A percentile compares a stretch with the other conserved stretches of the same genome.
Evolutionary conservation across 2,113 vertebrate genomes (phyloP).

Genomic region (Chloropsis cyanopogon): DNA sequence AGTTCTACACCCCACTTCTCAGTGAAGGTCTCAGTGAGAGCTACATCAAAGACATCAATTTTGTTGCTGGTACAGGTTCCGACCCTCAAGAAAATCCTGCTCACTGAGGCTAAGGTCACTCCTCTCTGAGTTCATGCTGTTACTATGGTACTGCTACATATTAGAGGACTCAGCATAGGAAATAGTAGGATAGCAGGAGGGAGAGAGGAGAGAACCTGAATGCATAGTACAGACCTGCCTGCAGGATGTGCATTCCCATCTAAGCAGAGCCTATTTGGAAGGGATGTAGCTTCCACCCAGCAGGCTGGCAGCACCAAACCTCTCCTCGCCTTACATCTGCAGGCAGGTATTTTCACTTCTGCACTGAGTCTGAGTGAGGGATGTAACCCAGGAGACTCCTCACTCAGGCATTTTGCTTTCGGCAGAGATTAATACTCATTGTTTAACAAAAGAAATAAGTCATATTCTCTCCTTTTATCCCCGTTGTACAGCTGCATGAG

Average conservation of each 20-base stretch:
- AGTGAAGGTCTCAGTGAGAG: not conserved
- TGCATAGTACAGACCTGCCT: not conserved
- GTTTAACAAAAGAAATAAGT: not conserved
- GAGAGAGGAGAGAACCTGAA: not conserved
- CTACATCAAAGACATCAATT: not conserved
- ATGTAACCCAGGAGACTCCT: not conserved
- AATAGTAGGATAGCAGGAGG: not conserved
- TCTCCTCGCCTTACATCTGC: not conserved
- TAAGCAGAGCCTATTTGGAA: not conserved
- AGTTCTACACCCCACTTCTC: not conserved
- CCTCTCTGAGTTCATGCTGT: not conserved
- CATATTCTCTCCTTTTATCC: not conserved
- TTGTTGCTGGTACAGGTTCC: not conserved
- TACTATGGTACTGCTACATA: not conserved
- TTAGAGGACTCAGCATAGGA: not conserved
- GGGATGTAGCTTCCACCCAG: not conserved
- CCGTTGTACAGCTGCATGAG: not conserved
- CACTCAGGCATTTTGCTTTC: not conserved
- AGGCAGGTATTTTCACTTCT: not conserved
- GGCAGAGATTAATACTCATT: not conserved
- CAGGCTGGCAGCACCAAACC: not conserved
- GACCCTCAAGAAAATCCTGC: not conserved
- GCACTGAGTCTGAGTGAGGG: not conserved
- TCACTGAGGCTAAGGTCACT: not conserved
- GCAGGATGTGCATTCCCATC: not conserved